Conservation (phyloP, 2,888 invertebrate species). For the Thumatha senex region DNA sequence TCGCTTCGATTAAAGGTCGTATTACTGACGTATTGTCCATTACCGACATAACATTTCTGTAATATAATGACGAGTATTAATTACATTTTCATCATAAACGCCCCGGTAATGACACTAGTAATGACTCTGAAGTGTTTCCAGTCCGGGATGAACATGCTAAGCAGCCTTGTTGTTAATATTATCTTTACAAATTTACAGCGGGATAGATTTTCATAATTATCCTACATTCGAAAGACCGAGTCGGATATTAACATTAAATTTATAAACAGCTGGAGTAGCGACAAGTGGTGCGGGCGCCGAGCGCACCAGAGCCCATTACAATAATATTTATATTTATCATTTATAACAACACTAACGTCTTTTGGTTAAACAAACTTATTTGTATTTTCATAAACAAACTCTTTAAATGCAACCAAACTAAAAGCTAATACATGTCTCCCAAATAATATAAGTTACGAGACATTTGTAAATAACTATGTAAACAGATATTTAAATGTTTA, state of each 20-base stretch:
- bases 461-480: not conserved
- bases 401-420: slow-evolving; percentile 1
- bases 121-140: not conserved
- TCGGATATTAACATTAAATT: slow-evolving; percentile 22
- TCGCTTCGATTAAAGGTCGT: slow-evolving; percentile 2
- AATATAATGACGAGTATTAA: not conserved
- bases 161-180: slow-evolving; percentile 6
- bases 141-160: not conserved
- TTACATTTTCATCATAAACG: slow-evolving; percentile 4
- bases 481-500: slow-evolving; percentile 10
- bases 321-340: slow-evolving; percentile 19
- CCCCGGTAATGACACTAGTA: not conserved
- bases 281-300: not conserved
- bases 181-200: slow-evolving; percentile 23
- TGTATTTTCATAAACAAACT: slow-evolving; percentile 17
- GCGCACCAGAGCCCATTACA: not conserved
- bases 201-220: slow-evolving; percentile 30
- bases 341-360: slow-evolving; percentile 23
- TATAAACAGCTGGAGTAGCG: slow-evolving; percentile 19
- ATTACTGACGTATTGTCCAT: slow-evolving; percentile 3
- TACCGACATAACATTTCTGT: not conserved
- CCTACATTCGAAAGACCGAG: not conserved
- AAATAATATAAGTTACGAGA: not conserved
- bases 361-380: slow-evolving; percentile 23
- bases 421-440: slow-evolving; percentile 2